Percentiles rank a stretch among this genome's conserved stretches.
phyloP scores from a whole-genome alignment of 2,113 vertebrate genomes.

The Rhinolophus ferrumequinum region DNA sequence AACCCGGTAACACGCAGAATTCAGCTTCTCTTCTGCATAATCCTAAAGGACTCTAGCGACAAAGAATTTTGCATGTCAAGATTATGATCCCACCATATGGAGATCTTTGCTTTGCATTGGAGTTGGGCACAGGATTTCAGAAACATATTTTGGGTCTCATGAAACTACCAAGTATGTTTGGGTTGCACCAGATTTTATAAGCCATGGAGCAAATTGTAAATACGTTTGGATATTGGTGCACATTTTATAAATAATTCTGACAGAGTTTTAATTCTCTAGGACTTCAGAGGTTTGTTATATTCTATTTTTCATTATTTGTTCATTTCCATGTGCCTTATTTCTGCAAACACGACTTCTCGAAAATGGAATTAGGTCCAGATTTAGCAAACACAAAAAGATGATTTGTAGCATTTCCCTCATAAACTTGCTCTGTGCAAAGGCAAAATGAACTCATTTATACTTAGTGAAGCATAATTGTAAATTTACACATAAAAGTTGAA shows the following conservation, averaged over 20 bases:
- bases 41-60: neutral
- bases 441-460: constrained; percentile 74
- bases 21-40: neutral
- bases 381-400: constrained; percentile 75
- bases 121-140: constrained; percentile 47
- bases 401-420: constrained; percentile 70
- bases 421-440: constrained; percentile 61
- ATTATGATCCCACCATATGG: constrained; percentile 53
- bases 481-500: constrained; percentile 54
- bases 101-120: constrained; percentile 55
- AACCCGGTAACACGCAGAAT: neutral
- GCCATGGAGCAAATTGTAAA: constrained; percentile 70
- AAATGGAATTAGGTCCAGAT: constrained; percentile 79
- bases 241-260: constrained; percentile 80
- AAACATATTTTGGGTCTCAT: constrained; percentile 69
- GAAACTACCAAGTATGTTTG: constrained; percentile 71
- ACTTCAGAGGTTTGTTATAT: constrained; percentile 75
- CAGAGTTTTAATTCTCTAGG: constrained; percentile 77
- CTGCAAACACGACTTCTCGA: constrained; percentile 75
- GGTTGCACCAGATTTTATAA: constrained; percentile 71
- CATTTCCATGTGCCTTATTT: constrained; percentile 79
- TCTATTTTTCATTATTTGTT: constrained; percentile 80
- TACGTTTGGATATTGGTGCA: constrained; percentile 67
- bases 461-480: constrained; percentile 65
- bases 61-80: constrained; percentile 12